Conservation (phyloP, 64 coral and sea anemone species). For the Acropora tenuis region DNA sequence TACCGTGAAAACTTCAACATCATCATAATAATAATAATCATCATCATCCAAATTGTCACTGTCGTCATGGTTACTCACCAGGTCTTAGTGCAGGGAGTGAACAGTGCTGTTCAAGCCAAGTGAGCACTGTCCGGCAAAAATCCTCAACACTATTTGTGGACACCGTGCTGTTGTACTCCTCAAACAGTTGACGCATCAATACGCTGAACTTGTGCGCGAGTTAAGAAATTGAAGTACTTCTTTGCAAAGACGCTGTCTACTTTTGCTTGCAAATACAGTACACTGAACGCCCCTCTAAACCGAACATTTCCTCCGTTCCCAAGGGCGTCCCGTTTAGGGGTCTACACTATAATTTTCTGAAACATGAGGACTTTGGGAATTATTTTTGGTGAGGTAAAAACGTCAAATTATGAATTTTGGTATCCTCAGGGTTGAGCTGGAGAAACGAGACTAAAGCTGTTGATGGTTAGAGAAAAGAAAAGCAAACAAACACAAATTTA, state of each 20-base stretch:
- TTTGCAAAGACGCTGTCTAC: not conserved
- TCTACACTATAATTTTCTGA: too few relatives aligned
- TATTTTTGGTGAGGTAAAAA: too few relatives aligned
- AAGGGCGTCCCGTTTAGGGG: too few relatives aligned
- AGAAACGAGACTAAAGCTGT: too few relatives aligned
- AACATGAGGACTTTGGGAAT: too few relatives aligned
- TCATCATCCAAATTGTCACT: not conserved
- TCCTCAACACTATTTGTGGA: conserved; percentile 80
- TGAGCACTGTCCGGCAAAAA: conserved; percentile 83
- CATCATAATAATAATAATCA: not conserved
- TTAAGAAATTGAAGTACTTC: conserved; percentile 34
- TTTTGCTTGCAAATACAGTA: too few relatives aligned
- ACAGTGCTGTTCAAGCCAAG: conserved; percentile 92
- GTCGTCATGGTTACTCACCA: conserved; percentile 38
- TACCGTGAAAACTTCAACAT: not conserved
- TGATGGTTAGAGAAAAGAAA: not conserved
- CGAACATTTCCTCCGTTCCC: too few relatives aligned
- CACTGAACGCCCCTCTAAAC: too few relatives aligned
- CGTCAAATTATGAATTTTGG: too few relatives aligned
- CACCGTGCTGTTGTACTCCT: conserved; percentile 79
- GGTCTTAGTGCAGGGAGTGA: conserved; percentile 92
- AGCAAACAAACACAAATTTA: not conserved
- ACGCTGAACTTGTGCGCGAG: conserved; percentile 74
- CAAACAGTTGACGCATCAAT: conserved; percentile 87
- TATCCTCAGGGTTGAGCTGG: too few relatives aligned